Percentiles rank a stretch among this genome's conserved stretches.
Evolutionary conservation across 2,888 invertebrate genomes (phyloP).

Genomic region (Erebia ligea): DNA sequence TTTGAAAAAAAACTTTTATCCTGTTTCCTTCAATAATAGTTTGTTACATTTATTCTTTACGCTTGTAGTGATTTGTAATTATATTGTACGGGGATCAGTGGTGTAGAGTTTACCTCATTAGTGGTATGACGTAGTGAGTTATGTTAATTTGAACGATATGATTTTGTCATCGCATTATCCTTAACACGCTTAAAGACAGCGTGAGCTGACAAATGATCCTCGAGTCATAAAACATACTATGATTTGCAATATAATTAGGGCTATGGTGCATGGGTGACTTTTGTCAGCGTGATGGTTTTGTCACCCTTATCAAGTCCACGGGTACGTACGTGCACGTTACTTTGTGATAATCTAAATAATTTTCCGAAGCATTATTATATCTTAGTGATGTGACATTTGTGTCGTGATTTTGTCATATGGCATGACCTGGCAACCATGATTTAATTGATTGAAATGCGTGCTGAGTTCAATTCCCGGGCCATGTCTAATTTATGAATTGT

Average conservation of each 20-base stretch:
- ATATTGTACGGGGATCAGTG: slow-evolving; percentile 71
- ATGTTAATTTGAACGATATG: slow-evolving; percentile 60
- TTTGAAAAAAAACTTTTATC: slow-evolving; percentile 45
- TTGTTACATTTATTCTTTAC: slow-evolving; percentile 60
- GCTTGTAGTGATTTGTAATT: slow-evolving; percentile 72
- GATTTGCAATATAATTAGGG: slow-evolving; percentile 56
- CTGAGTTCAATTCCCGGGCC: too few relatives aligned
- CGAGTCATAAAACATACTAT: slow-evolving; percentile 56
- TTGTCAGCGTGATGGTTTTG: not conserved
- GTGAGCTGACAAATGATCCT: slow-evolving; percentile 70
- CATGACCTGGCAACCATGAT: too few relatives aligned
- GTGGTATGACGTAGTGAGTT: slow-evolving; percentile 70
- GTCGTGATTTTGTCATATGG: not conserved
- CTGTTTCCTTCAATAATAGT: slow-evolving; percentile 67
- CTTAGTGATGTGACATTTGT: not conserved
- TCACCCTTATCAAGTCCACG: not conserved
- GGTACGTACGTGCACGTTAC: not conserved
- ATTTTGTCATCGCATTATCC: slow-evolving; percentile 65
- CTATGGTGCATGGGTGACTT: not conserved
- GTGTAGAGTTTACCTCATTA: slow-evolving; percentile 65
- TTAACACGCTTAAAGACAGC: slow-evolving; percentile 67
- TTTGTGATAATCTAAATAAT: not conserved
- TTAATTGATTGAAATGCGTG: too few relatives aligned
- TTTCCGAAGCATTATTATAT: not conserved
- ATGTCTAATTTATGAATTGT: too few relatives aligned